Base-by-base conservation (phyloP, 2,888 invertebrate species). In the Agrotis exclamationis region DNA sequence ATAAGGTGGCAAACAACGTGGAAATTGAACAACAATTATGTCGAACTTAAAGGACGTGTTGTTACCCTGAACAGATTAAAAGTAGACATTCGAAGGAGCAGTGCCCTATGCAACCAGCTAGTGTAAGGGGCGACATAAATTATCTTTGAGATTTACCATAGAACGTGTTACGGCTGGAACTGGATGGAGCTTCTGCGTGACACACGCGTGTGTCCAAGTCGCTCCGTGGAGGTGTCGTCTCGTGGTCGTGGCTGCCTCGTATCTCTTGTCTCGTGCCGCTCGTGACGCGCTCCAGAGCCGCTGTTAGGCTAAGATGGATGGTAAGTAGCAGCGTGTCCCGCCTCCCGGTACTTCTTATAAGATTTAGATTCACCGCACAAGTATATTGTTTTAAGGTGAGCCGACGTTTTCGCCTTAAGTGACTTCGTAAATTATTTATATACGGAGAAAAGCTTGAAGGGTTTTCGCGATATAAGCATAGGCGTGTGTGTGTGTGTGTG, bases 331-430 rank as follows among this genome's bases (percentile, higher is more conserved):
- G 47, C 22, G 51, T 28, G 58, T 39, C 62, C 60, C 28, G 44
- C n/a, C 33, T 63, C 28, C 16, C 28, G 33, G 39, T 69, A 63
- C 58, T 67, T 71, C 64, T 63, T 33, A 54, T 70, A 48, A 83
- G 80, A 72, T 72, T 80, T 72, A 80, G 67, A 57, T 62, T 62
- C 45, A 45, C 67, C 66, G 28, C 64, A 57, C 47, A 63, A 63
- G 65, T 83, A 64, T 69, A 77, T 83, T 74, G 74, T 80, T 77
- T 80, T 66, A 70, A 83, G 72, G 64, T 63, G 62, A 69, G 69
- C 69, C 56, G 53, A 56, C 58, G 62, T 59, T 76, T 57, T 66
- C 48, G 64, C 58, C 58, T 54, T 75, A 79, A 83, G 71, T 72
- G 62, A 76, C 62, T 74, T 69, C 47, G 59, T 72, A 63, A 63